These are phyloP conservation scores for Pungitius pungitius DNA, from an alignment of 2,113 vertebrate species.

Conservation along the genomic window DNA sequence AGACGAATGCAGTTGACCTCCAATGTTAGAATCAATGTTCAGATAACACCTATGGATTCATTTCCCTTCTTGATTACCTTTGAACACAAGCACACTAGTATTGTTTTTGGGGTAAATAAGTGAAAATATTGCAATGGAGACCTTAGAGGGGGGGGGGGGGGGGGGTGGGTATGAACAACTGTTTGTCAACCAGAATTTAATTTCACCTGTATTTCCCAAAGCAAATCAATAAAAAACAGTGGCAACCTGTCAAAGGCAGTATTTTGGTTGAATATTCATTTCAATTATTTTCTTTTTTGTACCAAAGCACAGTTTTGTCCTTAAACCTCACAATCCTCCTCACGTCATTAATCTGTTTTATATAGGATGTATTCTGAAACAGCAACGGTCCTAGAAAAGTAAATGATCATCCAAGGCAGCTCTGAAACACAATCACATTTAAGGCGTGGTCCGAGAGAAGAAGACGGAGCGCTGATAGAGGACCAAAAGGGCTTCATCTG, in stretches of 20 bases:
- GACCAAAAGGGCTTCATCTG: constrained; percentile 60
- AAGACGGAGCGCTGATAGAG: constrained; percentile 62
- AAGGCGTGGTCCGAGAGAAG: constrained; percentile 50
- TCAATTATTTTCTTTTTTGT: neutral
- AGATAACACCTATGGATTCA: constrained; percentile 65
- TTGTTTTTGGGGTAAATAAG: neutral
- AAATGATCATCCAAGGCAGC: constrained; percentile 48
- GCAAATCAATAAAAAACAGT: neutral
- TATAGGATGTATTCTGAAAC: neutral
- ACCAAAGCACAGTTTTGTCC: constrained; percentile 27
- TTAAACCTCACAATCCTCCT: neutral
- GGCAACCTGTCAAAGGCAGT: neutral
- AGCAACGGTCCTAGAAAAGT: constrained; percentile 25
- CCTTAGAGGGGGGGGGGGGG: neutral
- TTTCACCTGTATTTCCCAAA: neutral
- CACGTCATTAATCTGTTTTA: constrained; percentile 7
- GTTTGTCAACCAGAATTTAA: neutral
- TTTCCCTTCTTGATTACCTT: constrained; percentile 31
- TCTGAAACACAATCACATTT: constrained; percentile 46
- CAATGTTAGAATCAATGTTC: constrained; percentile 67
- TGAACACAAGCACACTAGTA: neutral
- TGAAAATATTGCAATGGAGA: neutral
- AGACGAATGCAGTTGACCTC: constrained; percentile 68
- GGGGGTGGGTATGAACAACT: neutral
- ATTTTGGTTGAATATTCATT: neutral